Evolutionary conservation across 2,113 vertebrate genomes (phyloP).

Genomic region (Tautogolabrus adspersus): DNA sequence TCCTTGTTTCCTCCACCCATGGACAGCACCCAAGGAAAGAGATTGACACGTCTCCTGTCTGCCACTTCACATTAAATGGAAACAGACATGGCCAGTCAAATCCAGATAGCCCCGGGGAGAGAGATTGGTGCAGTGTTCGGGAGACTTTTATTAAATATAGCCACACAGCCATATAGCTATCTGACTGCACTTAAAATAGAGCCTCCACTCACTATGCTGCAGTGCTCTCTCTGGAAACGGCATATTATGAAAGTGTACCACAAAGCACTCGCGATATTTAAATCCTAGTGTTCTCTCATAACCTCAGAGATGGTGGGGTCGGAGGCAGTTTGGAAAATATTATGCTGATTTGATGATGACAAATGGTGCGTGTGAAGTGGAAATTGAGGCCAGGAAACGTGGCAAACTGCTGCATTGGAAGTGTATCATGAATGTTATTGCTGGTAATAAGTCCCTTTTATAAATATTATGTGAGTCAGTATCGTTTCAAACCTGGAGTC

Average conservation of each 20-base stretch:
- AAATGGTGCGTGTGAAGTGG: conserved; percentile 11
- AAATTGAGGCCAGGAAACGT: conserved; percentile 11
- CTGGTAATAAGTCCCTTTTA: conserved; percentile 6
- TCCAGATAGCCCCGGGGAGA: conserved; percentile 67
- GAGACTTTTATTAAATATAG: conserved; percentile 80
- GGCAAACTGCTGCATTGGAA: neutral
- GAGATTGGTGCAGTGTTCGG: conserved; percentile 70
- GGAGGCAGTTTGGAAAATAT: conserved; percentile 35
- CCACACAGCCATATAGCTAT: conserved; percentile 72
- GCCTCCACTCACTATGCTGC: conserved; percentile 51
- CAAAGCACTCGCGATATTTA: conserved; percentile 57
- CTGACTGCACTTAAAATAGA: conserved; percentile 78
- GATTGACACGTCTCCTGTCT: conserved; percentile 70
- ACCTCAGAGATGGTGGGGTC: conserved; percentile 25
- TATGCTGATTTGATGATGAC: conserved; percentile 8
- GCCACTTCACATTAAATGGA: conserved; percentile 76
- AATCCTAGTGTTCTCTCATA: conserved; percentile 46
- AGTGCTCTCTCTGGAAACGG: conserved; percentile 70
- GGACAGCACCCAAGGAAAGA: conserved; percentile 47
- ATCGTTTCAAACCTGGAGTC: conserved; percentile 1
- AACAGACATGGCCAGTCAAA: conserved; percentile 76
- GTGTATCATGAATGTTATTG: conserved; percentile 12
- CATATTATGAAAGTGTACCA: conserved; percentile 62
- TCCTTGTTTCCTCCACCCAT: conserved; percentile 21
- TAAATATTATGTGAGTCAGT: neutral